These are phyloP conservation scores for Poicephalus gulielmi DNA, from an alignment of 2,113 vertebrate genomes.

Conservation along the genomic window DNA sequence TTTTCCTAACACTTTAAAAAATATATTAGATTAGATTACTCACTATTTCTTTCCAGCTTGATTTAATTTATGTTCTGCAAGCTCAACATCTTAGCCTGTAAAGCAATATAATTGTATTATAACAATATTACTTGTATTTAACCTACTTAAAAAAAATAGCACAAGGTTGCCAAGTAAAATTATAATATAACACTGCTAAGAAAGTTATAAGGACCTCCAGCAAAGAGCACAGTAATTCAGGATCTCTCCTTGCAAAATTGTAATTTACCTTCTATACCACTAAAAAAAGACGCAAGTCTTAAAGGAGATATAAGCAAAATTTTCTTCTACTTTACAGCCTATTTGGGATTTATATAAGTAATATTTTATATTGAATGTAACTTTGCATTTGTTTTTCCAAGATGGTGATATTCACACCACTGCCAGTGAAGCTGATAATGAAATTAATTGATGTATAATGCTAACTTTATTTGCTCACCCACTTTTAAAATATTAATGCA, in stretches of 20 bases:
- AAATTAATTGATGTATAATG: not conserved
- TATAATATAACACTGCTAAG: not conserved
- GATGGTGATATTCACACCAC: not conserved
- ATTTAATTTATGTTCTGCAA: not conserved
- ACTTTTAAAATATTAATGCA: not conserved
- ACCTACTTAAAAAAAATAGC: not conserved
- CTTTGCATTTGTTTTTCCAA: not conserved
- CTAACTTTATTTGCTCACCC: not conserved
- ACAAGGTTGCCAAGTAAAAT: not conserved
- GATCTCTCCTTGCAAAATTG: not conserved
- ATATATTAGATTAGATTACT: not conserved
- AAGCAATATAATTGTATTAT: not conserved
- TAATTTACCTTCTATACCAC: not conserved
- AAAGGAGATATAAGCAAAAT: not conserved
- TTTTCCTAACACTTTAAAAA: not conserved
- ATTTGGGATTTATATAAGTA: not conserved
- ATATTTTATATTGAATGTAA: not conserved
- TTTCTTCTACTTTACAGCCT: not conserved
- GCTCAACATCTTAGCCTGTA: not conserved
- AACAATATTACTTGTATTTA: not conserved
- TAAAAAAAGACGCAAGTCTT: not conserved
- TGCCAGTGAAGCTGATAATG: not conserved
- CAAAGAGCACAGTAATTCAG: not conserved
- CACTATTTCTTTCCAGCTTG: not conserved
- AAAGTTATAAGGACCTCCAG: not conserved